phyloP scores from a whole-genome alignment of 2,888 invertebrate genomes.

The Dynastes maya region DNA sequence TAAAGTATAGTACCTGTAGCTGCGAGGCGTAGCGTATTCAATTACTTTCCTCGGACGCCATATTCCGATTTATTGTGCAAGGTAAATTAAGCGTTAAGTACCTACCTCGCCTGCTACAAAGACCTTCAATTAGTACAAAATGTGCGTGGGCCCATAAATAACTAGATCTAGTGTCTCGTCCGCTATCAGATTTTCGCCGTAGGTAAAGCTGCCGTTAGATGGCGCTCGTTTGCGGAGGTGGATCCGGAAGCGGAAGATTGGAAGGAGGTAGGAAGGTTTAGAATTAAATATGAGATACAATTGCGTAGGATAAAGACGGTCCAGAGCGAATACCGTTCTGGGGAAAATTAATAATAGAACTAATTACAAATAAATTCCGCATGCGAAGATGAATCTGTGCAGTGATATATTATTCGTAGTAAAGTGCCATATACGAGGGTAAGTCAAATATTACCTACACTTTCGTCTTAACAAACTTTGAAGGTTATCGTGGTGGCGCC shows the following conservation, averaged over 20 bases:
- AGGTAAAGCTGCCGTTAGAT: background rate
- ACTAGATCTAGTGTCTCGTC: slow-evolving; percentile 2
- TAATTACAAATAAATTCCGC: slow-evolving; percentile 16
- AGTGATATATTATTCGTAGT: no score
- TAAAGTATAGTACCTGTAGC: slow-evolving; percentile 2
- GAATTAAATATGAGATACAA: slow-evolving; percentile 15
- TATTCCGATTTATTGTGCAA: slow-evolving; percentile 12
- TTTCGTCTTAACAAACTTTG: no score
- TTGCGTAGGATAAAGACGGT: background rate
- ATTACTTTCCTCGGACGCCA: background rate
- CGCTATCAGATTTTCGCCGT: slow-evolving; percentile 21
- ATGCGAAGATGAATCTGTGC: background rate
- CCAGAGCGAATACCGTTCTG: background rate
- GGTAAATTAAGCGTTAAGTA: slow-evolving; percentile 10
- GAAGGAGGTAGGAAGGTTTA: background rate
- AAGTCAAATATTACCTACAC: no score
- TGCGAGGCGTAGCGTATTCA: background rate
- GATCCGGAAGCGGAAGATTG: no score
- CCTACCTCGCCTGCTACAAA: background rate
- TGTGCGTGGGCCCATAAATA: slow-evolving; percentile 5
- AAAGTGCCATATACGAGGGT: no score
- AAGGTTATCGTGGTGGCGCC: no score
- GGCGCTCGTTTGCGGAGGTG: background rate
- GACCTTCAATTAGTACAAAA: slow-evolving; percentile 21
- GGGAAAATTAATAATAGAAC: slow-evolving; percentile 23